Base-by-base conservation (phyloP, 92 coral and sea anemone genomes). In the Epizoanthus scotinus region DNA sequence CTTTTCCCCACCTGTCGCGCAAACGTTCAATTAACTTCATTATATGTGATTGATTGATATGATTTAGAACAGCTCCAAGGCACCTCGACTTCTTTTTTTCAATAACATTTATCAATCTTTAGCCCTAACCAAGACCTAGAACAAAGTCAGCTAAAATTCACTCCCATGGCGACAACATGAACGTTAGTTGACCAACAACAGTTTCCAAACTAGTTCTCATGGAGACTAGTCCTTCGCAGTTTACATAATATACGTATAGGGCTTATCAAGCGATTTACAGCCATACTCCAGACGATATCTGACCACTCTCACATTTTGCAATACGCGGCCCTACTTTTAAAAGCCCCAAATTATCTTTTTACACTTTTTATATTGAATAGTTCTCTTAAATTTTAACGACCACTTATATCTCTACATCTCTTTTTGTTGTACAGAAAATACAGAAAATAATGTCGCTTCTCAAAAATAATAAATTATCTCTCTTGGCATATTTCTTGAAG, bases 381-480 rank as follows among this genome's bases (percentile, higher is more conserved):
- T 47, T 71, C 78, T 71, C 36, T 34, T 71, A 25, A 71, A 52
- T 50, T 71, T 71, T 71, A 71, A 28, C 77, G 27, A 50, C 50
- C 59, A 71, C 18, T 34, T 71, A 71, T 71, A 71, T 49, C 52
- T 71, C 61, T 52, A 71, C 74, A 69, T 69, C 74, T 71, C 61
- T 71, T 27, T 53, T 71, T 49, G 42, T 71, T 52, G 78, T 71
- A 71, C 29, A 71, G 62, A 71, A 65, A 71, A 71, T 71, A 71
- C 29, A 71, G 62, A 71, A 65, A 71, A 71, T 71, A 71, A 71
- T 50, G 31, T 49, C 19, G 62, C 44, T 71, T 71, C 14, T 71
- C 62, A 71, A 71, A 71, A 71, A 71, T 71, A 71, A 71, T 71
- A 71, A 71, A 50, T 71, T 71, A 71, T 52, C 53, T 71, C 78